Evolutionary conservation across 2,113 vertebrate species (phyloP), one percentile per base, ranked within the genome.

Genomic region (Pipra filicauda): DNA sequence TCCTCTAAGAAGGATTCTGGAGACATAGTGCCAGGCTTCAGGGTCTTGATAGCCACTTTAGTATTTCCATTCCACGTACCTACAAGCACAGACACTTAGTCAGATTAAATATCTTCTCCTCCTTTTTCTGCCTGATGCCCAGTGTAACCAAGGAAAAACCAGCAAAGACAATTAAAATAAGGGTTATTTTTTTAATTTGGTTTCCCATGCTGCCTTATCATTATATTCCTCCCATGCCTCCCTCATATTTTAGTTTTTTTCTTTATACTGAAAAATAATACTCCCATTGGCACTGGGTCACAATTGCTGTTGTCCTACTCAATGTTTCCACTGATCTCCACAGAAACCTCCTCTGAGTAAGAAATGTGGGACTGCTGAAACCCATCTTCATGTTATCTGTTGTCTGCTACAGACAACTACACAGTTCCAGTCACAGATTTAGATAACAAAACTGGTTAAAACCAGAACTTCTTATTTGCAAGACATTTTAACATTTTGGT

Each of bases 51-150:
- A 57, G 99, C 99, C 97, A 99, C 99, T 97, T 99, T 99, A n/a
- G 99, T 99, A 98, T 99, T 99, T 93, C 99, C 99, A 13, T 99
- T 99, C 99, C 99, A 99, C 1, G 99, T 99, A 95, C 99, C 99
- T 98, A 95, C 30, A 94, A 97, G 93, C 69, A 97, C 27, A 97
- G 65, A 94, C 16, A 93, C 17, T 55, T 92, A 96, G 89, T 97
- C 89, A 98, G 58, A 73, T 55, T 43, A 90, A 92, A 91, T 31
- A 84, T 20, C 26, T 72, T 85, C 62, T 41, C 35, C 19, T 84
- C 28, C 26, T 71, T 85, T 87, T 80, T 71, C 55, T 82, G 22
- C 24, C n/a, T 7, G 15, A 80, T 14, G 21, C 11, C 61, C 52
- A 88, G 69, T 17, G 28, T 71, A 84, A 92, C 27, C 26, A 71